A percentile compares a stretch with the other conserved stretches of the same genome.
Conservation (phyloP, 2,888 invertebrate species). For the Andrena chrysosceles region DNA sequence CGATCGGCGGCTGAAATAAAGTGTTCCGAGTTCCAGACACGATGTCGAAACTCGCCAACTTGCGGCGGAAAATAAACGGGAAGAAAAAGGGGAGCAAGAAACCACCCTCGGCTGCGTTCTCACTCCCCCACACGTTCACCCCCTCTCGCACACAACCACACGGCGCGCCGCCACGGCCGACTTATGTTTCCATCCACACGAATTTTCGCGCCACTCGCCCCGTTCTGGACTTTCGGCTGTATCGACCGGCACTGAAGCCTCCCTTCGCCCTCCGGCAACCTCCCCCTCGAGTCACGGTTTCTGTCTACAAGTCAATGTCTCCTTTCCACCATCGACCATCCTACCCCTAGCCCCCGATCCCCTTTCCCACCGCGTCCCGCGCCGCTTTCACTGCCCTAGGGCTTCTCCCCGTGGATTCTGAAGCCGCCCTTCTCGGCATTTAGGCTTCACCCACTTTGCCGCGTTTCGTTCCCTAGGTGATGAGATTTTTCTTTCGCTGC, state of each 20-base stretch:
- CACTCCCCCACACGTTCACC: background rate
- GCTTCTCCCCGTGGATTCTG: constrained; percentile 8
- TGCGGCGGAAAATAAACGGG: constrained; percentile 1
- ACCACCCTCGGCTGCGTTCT: background rate
- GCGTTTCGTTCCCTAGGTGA: background rate
- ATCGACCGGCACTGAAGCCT: constrained; percentile 75
- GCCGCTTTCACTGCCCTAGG: background rate
- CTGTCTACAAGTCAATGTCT: constrained; percentile 54
- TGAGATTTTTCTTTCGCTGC: constrained; percentile 4
- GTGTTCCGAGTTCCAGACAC: constrained; percentile 39
- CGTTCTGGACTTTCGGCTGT: constrained; percentile 77
- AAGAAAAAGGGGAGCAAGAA: constrained; percentile 19
- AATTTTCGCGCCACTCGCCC: constrained; percentile 69
- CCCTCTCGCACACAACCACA: background rate
- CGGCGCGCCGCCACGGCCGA: constrained; percentile 22
- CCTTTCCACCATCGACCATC: constrained; percentile 37
- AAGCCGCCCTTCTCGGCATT: constrained; percentile 24
- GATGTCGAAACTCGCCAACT: constrained; percentile 14
- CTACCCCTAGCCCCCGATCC: background rate
- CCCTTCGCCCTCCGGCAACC: constrained; percentile 45
- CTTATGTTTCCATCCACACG: constrained; percentile 59
- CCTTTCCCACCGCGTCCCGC: background rate
- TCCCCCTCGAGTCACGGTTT: constrained; percentile 42
- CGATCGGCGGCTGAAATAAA: constrained; percentile 42
- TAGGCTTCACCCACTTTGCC: constrained; percentile 11